These are phyloP conservation scores for Lepus oiostolus DNA, from an alignment of 2,797 vertebrate genomes.

Conservation along the genomic window DNA sequence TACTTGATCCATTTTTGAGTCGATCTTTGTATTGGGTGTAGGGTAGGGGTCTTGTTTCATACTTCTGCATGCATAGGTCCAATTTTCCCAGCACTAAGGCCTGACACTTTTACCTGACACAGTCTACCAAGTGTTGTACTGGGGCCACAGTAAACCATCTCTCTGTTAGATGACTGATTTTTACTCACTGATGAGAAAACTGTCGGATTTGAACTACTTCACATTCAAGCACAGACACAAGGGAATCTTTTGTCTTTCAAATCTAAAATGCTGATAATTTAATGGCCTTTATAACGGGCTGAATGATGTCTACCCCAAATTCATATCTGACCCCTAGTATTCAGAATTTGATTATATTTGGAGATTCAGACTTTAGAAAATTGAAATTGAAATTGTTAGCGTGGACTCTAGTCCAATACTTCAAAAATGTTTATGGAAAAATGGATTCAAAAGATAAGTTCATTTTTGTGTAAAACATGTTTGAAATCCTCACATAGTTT, in stretches of 20 bases:
- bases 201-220: background rate
- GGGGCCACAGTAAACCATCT: background rate
- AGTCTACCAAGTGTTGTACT: background rate
- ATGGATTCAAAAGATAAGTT: no score
- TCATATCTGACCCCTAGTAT: background rate
- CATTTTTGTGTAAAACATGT: no score
- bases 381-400: background rate
- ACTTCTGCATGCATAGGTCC: no score
- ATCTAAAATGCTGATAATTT: background rate
- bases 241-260: background rate
- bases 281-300: background rate
- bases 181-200: background rate
- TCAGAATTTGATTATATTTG: background rate
- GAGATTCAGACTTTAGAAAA: background rate
- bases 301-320: background rate
- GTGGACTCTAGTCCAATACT: background rate
- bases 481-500: no score
- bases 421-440: no score
- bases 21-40: no score
- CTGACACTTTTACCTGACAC: background rate
- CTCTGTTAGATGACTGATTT: background rate
- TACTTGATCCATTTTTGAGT: no score
- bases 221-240: background rate
- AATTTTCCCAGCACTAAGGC: no score
- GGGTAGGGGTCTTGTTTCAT: no score